Evolutionary conservation across 2,797 vertebrate species (phyloP), one percentile per base, ranked within the genome.

Genomic region (Pachyuromys duprasi): DNA sequence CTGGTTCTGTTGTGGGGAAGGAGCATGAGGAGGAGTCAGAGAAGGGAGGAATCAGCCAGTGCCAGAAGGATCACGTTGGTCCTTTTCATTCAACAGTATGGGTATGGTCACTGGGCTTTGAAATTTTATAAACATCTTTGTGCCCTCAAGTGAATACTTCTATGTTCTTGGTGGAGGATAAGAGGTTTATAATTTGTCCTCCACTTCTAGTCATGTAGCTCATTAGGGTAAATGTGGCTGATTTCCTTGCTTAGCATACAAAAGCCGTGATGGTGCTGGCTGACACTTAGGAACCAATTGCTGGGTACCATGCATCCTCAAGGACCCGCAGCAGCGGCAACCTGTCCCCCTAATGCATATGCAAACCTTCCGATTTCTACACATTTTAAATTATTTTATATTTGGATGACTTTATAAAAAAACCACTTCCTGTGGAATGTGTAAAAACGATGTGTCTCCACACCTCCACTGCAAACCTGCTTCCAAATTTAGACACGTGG

Each of bases 371-470:
- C 88, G 69, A 91, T 92, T 83, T 93, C 87, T 81, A 89, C 96
- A 95, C 94, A 90, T 95, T 97, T 97, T 91, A 90, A 94, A 97
- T 95, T 90, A 97, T 96, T 96, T 96, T 93, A 93, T 94, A 86
- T 95, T 91, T 57, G 62, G 88, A 89, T 55, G 55, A 69, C 72
- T 89, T 92, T 96, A 55, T 86, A 72, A 65, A 75, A 72, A 65
- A 65, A 75, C 13, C 82, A 87, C 94, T 96, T 95, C 81, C 96
- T 97, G 49, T 93, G 90, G 42, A 89, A 93, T 96, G 62, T 89
- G 78, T 86, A 93, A 95, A 96, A 96, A 95, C 75, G 72, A 86
- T 17, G 91, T 95, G 96, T 94, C 96, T 95, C 92, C 93, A 93
- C 90, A 96, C 88, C 84, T 97, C 63, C 49, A n/a, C 72, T 90